Evolutionary conservation across 1,140 invertebrate genomes (phyloP).

Genomic region (Calosoma granatense): DNA sequence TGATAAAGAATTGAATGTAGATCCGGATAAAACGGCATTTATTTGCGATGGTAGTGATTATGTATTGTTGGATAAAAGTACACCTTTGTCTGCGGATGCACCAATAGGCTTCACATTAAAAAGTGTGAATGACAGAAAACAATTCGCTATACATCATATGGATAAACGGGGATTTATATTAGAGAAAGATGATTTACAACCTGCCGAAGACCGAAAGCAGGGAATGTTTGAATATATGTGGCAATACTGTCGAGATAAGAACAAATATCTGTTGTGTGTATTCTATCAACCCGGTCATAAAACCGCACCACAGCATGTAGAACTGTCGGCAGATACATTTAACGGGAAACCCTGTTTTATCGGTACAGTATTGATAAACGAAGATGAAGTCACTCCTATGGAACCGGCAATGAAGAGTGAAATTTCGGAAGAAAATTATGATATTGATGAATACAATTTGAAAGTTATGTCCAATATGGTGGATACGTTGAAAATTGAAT

Average conservation of each 20-base stretch:
- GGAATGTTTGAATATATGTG: neutral
- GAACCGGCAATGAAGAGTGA: neutral
- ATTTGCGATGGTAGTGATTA: neutral
- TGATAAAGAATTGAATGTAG: neutral
- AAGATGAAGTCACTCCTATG: neutral
- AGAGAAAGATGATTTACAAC: neutral
- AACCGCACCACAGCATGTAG: neutral
- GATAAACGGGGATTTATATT: neutral
- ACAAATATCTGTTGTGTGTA: neutral
- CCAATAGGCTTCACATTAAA: too few species aligned
- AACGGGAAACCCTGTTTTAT: neutral
- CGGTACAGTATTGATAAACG: neutral
- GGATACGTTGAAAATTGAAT: neutral
- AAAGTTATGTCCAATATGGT: neutral
- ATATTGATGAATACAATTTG: neutral
- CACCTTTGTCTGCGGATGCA: too few species aligned
- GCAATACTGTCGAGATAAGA: neutral
- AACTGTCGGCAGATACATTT: neutral
- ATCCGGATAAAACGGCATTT: too few species aligned
- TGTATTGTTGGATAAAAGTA: neutral
- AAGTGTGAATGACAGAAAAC: too few species aligned
- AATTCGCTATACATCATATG: neutral
- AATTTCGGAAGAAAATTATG: neutral
- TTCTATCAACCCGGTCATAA: neutral
- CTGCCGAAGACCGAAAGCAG: neutral